These are phyloP conservation scores for Onychomys arenicola DNA, from an alignment of 2,797 vertebrate species.

Conservation along the genomic window DNA sequence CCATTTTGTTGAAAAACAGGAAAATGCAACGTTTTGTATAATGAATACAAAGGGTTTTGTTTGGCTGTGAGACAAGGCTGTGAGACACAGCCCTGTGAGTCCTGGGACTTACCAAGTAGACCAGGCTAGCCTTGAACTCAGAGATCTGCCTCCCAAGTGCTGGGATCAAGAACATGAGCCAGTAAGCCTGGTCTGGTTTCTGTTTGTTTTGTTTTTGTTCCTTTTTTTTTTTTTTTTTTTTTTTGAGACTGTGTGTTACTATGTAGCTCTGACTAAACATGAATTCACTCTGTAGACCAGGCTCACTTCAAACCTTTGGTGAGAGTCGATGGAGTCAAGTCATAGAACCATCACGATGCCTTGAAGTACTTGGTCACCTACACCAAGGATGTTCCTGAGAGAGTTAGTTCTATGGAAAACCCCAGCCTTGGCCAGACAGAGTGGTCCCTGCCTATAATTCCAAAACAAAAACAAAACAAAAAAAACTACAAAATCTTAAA, in stretches of 20 bases:
- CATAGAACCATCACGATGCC: neutral
- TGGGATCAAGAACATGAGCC: no score
- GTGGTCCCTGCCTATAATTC: neutral
- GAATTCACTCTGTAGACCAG: no score
- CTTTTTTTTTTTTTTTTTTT: no score
- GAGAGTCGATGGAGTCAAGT: constrained; percentile 1
- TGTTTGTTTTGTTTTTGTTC: no score
- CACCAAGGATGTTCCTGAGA: neutral
- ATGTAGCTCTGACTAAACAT: no score
- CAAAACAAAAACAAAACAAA: neutral
- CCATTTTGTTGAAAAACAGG: constrained; percentile 7
- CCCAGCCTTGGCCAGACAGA: neutral
- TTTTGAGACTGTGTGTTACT: no score
- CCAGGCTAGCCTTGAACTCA: neutral
- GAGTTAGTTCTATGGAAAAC: constrained; percentile 34
- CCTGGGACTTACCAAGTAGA: neutral
- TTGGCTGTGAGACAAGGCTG: neutral
- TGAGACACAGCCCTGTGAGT: neutral
- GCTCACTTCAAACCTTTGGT: neutral
- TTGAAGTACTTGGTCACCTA: neutral
- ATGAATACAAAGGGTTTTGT: neutral
- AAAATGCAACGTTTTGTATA: neutral
- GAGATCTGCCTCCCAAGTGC: neutral
- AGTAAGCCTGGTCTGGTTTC: no score
- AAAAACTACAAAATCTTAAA: no score